Base-by-base conservation (phyloP, 2,888 invertebrate species). In the Cephus runcator region DNA sequence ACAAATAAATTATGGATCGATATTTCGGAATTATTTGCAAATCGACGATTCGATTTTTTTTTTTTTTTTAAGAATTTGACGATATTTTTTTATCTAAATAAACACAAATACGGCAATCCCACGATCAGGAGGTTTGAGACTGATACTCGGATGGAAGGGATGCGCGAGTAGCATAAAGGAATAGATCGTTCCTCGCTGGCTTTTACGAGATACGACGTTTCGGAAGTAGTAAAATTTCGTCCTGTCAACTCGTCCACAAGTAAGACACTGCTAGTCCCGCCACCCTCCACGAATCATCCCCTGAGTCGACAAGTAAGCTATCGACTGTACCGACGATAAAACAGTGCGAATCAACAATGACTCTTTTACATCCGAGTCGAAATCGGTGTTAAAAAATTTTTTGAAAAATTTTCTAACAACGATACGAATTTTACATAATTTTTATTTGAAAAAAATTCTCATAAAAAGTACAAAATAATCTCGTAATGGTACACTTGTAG, bases 141-240 rank as follows among this genome's bases (percentile, higher is more conserved):
- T 23, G 74, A 36, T 1, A 35, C 6, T 74, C 23, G 35, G 35
- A 35, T 6, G 34, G 74, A 73, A n/a, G 12, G n/a, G n/a, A 9
- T n/a, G 74, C 30, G 12, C 74, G 74, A 74, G 35, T 23, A 15
- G 34, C 34, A 74, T 74, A 74, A 74, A 74, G 35, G 36, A 74
- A 74, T 34, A 15, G 35, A n/a, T 36, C 34, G 34, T 74, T 74
- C 74, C 23, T 23, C 23, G 23, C 74, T 35, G 15, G 77, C 77
- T 88, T 88, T 88, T 88, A 88, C 83, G 87, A 88, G 84, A 82
- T 79, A 81, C 80, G 84, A 83, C 83, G 86, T 87, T 87, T 87
- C 86, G 86, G 86, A 87, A 85, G 88, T 83, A 83, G 86, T 88
- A 86, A 88, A 88, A 87, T 87, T 87, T 83, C 81, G 82, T 83